A percentile compares a stretch with the other conserved stretches of the same genome.
Conservation (phyloP, 2,797 vertebrate species). For the Fistularia commersonii region DNA sequence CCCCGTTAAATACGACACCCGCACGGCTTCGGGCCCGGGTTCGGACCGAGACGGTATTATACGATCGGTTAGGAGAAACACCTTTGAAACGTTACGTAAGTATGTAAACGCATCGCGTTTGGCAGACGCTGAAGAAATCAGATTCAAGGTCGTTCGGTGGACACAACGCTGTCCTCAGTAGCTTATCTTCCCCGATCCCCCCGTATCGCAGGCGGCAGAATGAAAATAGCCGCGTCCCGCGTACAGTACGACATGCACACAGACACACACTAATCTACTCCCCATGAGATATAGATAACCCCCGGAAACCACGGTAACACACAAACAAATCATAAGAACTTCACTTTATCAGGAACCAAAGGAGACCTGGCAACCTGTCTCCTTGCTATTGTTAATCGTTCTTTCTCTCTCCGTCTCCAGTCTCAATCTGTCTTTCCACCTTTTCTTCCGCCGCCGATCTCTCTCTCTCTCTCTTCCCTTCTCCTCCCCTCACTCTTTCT, state of each 20-base stretch:
- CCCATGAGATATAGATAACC: slow-evolving; percentile 66
- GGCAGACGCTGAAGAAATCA: slow-evolving; percentile 14
- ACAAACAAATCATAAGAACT: slow-evolving; percentile 67
- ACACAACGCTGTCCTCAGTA: slow-evolving; percentile 50
- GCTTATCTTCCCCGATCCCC: slow-evolving; percentile 65
- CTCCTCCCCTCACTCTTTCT: slow-evolving; percentile 21
- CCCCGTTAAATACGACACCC: too few species aligned
- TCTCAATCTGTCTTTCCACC: slow-evolving; percentile 58
- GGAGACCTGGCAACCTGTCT: slow-evolving; percentile 70
- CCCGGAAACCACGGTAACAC: slow-evolving; percentile 65
- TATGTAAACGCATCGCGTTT: neutral
- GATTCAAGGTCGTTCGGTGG: slow-evolving; percentile 70
- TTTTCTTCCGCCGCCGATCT: slow-evolving; percentile 47
- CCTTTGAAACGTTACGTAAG: too few species aligned
- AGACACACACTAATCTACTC: slow-evolving; percentile 52
- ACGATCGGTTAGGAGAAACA: too few species aligned
- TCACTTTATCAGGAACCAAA: slow-evolving; percentile 71
- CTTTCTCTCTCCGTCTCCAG: slow-evolving; percentile 50
- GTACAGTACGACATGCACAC: slow-evolving; percentile 53
- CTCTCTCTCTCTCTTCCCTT: slow-evolving; percentile 23
- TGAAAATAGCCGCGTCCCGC: slow-evolving; percentile 63
- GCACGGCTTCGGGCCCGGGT: too few species aligned
- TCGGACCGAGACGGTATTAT: too few species aligned
- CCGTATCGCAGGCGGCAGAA: slow-evolving; percentile 69
- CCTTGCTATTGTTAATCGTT: slow-evolving; percentile 66